A percentile compares a stretch with the other conserved stretches of the same genome.
phyloP scores from a whole-genome alignment of 2,888 invertebrate species.

The Crematogaster levior region DNA sequence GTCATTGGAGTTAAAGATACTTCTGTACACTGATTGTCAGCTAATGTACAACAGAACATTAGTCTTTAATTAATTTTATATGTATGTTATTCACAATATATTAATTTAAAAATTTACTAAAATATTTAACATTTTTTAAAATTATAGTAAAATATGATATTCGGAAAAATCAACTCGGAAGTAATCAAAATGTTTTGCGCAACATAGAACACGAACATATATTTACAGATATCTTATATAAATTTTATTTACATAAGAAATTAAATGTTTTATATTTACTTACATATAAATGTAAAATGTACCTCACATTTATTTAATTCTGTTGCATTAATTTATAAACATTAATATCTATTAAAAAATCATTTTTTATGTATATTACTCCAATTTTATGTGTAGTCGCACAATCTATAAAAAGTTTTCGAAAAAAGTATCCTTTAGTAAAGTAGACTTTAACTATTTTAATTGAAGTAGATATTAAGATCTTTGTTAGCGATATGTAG shows the following conservation, averaged over 20 bases:
- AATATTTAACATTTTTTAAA: not conserved
- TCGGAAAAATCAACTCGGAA: not conserved
- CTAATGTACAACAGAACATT: not conserved
- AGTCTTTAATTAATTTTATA: not conserved
- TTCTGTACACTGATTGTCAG: not conserved
- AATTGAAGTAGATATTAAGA: not conserved
- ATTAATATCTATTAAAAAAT: not conserved
- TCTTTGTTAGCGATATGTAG: not conserved
- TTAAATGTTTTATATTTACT: not conserved
- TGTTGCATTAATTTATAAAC: not conserved
- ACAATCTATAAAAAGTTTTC: not conserved
- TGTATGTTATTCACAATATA: not conserved
- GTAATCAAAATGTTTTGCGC: not conserved
- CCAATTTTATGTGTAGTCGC: not conserved
- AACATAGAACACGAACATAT: not conserved
- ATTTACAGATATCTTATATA: conserved; percentile 7
- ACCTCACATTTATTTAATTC: not conserved
- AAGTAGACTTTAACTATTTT: not conserved
- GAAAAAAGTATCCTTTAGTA: not conserved
- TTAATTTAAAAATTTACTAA: not conserved
- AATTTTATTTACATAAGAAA: conserved; percentile 7
- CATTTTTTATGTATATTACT: not conserved
- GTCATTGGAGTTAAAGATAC: not conserved
- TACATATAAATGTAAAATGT: conserved; percentile 1
- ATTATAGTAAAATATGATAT: not conserved